These are phyloP conservation scores for Rhinolophus sinicus DNA, from an alignment of 2,113 vertebrate genomes.

Conservation along the genomic window DNA sequence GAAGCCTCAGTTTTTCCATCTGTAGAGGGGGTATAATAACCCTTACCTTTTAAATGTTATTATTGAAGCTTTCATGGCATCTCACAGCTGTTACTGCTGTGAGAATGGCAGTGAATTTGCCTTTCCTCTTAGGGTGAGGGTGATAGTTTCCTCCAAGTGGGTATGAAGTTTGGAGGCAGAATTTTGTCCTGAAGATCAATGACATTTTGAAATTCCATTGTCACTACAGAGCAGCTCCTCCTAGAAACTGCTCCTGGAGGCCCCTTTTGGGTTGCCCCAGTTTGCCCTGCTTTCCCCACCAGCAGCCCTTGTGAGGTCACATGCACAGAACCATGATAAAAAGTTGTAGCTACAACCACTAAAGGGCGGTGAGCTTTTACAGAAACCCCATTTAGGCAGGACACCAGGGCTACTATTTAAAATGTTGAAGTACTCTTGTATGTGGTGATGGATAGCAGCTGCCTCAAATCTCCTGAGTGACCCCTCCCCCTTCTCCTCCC, in stretches of 20 bases:
- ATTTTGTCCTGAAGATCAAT: background rate
- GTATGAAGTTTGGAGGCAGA: background rate
- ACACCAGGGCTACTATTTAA: background rate
- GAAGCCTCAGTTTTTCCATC: background rate
- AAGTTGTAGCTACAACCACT: background rate
- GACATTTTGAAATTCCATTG: background rate
- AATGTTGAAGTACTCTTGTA: background rate
- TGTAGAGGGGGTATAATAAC: background rate
- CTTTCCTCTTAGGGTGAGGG: background rate
- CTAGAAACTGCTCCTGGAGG: background rate
- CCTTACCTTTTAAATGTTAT: background rate
- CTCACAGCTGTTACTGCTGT: background rate
- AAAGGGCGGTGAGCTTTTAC: background rate
- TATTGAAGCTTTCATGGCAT: background rate
- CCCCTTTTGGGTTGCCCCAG: background rate
- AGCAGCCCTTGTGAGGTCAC: background rate
- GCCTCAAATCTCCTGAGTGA: background rate
- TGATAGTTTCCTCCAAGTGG: no score
- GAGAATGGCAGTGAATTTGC: background rate
- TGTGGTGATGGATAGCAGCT: background rate
- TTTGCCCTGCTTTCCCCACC: background rate
- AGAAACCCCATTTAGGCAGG: background rate
- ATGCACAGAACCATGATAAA: background rate
- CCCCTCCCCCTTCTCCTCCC: rapidly evolving
- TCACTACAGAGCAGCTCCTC: background rate